phyloP scores from a whole-genome alignment of 2,797 vertebrate species.

The Eupleurogrammus muticus region DNA sequence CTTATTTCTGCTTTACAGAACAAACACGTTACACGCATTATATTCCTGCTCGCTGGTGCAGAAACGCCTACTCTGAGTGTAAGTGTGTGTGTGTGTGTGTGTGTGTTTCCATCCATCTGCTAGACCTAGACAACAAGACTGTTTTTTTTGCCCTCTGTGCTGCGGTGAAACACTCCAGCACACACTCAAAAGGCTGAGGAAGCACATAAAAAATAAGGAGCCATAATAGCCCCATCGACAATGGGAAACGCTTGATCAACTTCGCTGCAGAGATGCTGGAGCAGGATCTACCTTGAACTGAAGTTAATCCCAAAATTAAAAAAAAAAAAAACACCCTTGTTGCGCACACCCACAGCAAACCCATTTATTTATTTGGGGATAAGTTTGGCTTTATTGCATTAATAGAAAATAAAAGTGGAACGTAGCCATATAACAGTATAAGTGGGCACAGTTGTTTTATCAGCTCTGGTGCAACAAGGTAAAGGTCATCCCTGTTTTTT shows the following conservation, averaged over 20 bases:
- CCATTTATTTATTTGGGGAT: neutral
- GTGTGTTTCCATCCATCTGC: slow-evolving; percentile 48
- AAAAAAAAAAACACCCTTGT: neutral
- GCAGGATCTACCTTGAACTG: slow-evolving; percentile 10
- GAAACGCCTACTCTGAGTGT: slow-evolving; percentile 46
- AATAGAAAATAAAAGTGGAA: neutral
- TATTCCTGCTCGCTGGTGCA: slow-evolving; percentile 65
- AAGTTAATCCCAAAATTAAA: slow-evolving; percentile 8
- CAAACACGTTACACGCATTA: slow-evolving; percentile 73
- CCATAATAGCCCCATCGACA: slow-evolving; percentile 22
- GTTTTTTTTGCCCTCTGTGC: slow-evolving; percentile 1
- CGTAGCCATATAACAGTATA: neutral
- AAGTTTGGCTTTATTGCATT: neutral
- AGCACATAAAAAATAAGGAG: slow-evolving; percentile 41
- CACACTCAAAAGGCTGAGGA: slow-evolving; percentile 42
- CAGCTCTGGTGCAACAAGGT: slow-evolving; percentile 7
- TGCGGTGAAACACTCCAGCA: slow-evolving; percentile 42
- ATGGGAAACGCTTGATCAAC: slow-evolving; percentile 44
- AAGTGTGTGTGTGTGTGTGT: slow-evolving; percentile 21
- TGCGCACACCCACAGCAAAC: neutral
- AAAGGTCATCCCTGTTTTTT: slow-evolving; percentile 10
- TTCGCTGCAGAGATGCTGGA: slow-evolving; percentile 9
- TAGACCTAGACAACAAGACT: slow-evolving; percentile 49
- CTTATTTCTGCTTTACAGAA: slow-evolving; percentile 71
- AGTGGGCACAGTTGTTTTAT: neutral